phyloP scores from a whole-genome alignment of 2,797 vertebrate genomes.

The Pelochelys cantorii region DNA sequence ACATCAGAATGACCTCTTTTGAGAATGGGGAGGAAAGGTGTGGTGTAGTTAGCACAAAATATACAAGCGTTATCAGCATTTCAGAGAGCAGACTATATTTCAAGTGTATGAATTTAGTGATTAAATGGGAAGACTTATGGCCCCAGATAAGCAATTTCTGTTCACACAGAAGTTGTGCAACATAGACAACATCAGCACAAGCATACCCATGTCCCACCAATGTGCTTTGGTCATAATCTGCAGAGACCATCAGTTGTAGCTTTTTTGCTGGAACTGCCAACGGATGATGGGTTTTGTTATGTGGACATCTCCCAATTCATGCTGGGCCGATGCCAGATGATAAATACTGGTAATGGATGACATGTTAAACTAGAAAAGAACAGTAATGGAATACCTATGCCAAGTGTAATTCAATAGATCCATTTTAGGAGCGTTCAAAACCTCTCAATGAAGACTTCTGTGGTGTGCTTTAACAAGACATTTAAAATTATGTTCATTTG shows the following conservation, averaged over 20 bases:
- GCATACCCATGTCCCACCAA: neutral
- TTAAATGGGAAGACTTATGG: neutral
- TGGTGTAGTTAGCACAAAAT: neutral
- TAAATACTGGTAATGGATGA: neutral
- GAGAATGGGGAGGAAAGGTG: neutral
- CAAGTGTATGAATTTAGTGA: neutral
- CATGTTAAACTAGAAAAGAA: neutral
- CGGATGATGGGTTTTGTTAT: neutral
- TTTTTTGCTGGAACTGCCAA: neutral
- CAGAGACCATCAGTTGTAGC: neutral
- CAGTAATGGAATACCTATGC: neutral
- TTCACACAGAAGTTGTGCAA: neutral
- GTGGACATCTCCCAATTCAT: fast-evolving
- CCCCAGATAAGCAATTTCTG: neutral
- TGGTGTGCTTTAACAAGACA: neutral
- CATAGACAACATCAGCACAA: neutral
- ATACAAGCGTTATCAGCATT: neutral
- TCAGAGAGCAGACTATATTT: neutral
- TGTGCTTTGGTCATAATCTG: neutral
- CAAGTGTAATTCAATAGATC: neutral
- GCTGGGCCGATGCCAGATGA: fast-evolving
- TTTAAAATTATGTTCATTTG: fast-evolving
- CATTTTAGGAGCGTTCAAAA: neutral
- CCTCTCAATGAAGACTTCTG: neutral
- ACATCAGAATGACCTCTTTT: neutral